These are phyloP conservation scores for Hoplodrina blanda DNA, from an alignment of 2,888 invertebrate genomes.

Conservation along the genomic window DNA sequence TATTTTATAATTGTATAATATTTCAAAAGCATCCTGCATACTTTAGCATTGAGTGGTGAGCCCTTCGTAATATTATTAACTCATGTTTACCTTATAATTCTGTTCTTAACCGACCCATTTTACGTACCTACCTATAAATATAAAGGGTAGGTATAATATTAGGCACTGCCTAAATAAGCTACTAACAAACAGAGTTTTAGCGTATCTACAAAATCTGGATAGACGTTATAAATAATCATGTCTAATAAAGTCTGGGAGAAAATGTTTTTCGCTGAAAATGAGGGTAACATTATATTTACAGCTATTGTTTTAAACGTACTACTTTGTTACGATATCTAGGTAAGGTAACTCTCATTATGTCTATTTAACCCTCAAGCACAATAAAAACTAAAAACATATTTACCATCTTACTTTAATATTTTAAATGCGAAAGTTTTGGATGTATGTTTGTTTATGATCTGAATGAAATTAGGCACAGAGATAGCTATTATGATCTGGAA, in stretches of 20 bases:
- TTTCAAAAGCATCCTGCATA: slow-evolving; percentile 1
- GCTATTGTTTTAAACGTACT: not conserved
- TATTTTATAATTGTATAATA: not conserved
- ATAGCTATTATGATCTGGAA: too few species aligned
- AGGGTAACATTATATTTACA: slow-evolving; percentile 1
- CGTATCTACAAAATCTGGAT: not conserved
- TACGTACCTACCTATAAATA: not conserved
- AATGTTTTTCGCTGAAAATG: slow-evolving; percentile 1
- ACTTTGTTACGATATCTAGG: not conserved
- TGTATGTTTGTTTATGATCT: too few species aligned
- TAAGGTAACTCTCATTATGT: not conserved
- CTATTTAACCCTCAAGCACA: not conserved
- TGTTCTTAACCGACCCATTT: not conserved
- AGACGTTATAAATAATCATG: not conserved
- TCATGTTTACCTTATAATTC: not conserved
- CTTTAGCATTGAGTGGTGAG: not conserved
- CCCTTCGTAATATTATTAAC: not conserved
- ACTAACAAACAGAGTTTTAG: not conserved
- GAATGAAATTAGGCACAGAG: too few species aligned
- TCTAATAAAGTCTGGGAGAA: not conserved
- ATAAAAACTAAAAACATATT: not conserved
- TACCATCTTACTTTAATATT: too few species aligned
- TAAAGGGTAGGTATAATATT: not conserved
- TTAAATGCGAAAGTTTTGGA: too few species aligned
- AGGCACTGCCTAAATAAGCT: not conserved